These are phyloP conservation scores for Furcula furcula DNA, from an alignment of 2,888 invertebrate species.

Conservation along the genomic window DNA sequence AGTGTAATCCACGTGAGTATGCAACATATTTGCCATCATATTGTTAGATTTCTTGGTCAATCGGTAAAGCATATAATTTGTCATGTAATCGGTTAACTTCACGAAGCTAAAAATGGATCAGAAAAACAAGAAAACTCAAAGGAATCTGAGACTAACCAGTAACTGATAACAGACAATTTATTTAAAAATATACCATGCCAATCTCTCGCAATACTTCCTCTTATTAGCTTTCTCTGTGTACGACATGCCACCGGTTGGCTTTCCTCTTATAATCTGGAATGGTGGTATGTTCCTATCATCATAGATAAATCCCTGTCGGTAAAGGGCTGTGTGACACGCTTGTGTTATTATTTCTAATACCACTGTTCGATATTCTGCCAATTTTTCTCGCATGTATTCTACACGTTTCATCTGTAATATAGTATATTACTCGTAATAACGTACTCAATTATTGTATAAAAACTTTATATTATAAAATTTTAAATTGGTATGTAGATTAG, in stretches of 20 bases:
- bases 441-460: too few relatives aligned
- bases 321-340: conserved; percentile 88
- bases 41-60: conserved; percentile 84
- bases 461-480: too few relatives aligned
- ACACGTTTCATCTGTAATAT: conserved; percentile 71
- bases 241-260: conserved; percentile 87
- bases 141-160: too few relatives aligned
- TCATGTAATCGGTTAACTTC: conserved; percentile 86
- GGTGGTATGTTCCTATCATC: conserved; percentile 84
- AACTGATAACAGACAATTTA: too few relatives aligned
- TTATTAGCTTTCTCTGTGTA: conserved; percentile 94
- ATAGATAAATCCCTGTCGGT: conserved; percentile 88
- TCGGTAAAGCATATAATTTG: conserved; percentile 85
- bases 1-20: conserved; percentile 74
- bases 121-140: too few relatives aligned
- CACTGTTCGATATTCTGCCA: conserved; percentile 58
- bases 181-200: conserved; percentile 84
- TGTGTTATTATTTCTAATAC: conserved; percentile 73
- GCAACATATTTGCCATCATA: conserved; percentile 80
- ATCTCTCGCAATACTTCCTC: conserved; percentile 88
- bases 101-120: conserved; percentile 85
- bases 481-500: too few relatives aligned
- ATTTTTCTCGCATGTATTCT: conserved; percentile 55
- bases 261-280: conserved; percentile 76
- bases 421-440: neutral